phyloP scores from a whole-genome alignment of 2,797 vertebrate genomes.

The Poeciliopsis turneri region DNA sequence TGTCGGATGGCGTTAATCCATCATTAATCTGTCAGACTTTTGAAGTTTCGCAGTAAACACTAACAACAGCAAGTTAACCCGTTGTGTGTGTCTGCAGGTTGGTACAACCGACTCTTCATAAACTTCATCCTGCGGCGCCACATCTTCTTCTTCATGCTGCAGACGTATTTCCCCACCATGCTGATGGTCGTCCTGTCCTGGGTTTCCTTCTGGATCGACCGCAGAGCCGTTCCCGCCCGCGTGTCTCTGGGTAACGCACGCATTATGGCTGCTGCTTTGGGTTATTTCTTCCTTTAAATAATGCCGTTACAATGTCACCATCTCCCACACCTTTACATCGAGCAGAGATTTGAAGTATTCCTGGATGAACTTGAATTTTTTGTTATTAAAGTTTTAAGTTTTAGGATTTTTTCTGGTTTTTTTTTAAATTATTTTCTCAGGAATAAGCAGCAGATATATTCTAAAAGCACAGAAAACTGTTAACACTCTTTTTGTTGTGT shows the following conservation, averaged over 20 bases:
- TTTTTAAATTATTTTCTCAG: not conserved
- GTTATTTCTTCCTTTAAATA: not conserved
- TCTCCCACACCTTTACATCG: not conserved
- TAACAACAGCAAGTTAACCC: too few species aligned
- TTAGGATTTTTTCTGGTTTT: not conserved
- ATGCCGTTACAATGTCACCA: not conserved
- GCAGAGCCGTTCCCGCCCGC: constrained; percentile 89
- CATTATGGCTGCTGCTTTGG: not conserved
- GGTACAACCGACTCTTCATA: constrained; percentile 94
- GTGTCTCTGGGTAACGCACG: constrained; percentile 87
- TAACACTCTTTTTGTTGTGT: not conserved
- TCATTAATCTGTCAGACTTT: not conserved
- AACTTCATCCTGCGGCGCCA: constrained; percentile 91
- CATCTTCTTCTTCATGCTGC: constrained; percentile 95
- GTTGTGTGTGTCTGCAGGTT: constrained; percentile 72
- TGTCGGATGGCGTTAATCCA: too few species aligned
- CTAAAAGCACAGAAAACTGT: not conserved
- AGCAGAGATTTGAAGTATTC: not conserved
- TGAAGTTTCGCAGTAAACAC: not conserved
- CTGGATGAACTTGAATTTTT: not conserved
- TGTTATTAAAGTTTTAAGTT: too few species aligned
- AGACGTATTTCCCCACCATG: constrained; percentile 94
- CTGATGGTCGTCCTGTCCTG: constrained; percentile 93
- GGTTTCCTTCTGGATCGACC: constrained; percentile 95
- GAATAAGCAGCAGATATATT: not conserved